These are phyloP conservation scores for Hemicordylus capensis DNA, from an alignment of 2,113 vertebrate genomes.

Conservation along the genomic window DNA sequence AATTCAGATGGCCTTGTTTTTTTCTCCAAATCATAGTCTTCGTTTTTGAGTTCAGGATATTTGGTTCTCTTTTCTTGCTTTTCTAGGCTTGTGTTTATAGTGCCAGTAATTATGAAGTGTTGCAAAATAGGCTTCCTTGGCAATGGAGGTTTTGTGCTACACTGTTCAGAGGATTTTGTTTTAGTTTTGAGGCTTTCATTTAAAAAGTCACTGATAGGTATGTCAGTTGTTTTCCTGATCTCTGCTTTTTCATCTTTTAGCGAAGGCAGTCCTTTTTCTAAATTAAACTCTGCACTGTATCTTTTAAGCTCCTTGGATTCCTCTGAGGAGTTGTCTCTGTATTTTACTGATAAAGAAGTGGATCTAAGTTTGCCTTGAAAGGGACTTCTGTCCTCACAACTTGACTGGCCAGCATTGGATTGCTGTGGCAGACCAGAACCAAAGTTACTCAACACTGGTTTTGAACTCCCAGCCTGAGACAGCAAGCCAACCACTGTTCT, in stretches of 20 bases:
- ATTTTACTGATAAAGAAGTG: constrained; percentile 83
- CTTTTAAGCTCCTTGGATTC: constrained; percentile 73
- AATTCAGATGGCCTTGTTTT: constrained; percentile 58
- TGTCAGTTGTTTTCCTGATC: background rate
- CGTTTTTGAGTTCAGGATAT: constrained; percentile 57
- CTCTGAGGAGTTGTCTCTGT: constrained; percentile 58
- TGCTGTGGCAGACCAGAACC: constrained; percentile 32
- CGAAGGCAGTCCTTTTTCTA: constrained; percentile 56
- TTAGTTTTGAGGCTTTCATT: constrained; percentile 67
- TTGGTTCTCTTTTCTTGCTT: constrained; percentile 60
- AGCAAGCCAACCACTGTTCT: constrained; percentile 2
- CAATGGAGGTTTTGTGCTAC: constrained; percentile 73
- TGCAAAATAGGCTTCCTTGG: constrained; percentile 74
- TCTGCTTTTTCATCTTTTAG: constrained; percentile 63
- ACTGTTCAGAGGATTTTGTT: constrained; percentile 68
- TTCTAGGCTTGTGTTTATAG: constrained; percentile 31
- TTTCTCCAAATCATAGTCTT: constrained; percentile 62
- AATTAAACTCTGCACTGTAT: constrained; percentile 73
- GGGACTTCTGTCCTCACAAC: constrained; percentile 71
- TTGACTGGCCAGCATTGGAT: constrained; percentile 2
- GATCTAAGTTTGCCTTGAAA: constrained; percentile 91
- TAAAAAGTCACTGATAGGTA: constrained; percentile 42
- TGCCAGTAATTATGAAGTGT: constrained; percentile 46
- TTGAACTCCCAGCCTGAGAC: constrained; percentile 22
- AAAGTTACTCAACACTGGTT: constrained; percentile 46